Evolutionary conservation across 2,113 vertebrate species (phyloP).

Genomic region (Sturnus vulgaris): DNA sequence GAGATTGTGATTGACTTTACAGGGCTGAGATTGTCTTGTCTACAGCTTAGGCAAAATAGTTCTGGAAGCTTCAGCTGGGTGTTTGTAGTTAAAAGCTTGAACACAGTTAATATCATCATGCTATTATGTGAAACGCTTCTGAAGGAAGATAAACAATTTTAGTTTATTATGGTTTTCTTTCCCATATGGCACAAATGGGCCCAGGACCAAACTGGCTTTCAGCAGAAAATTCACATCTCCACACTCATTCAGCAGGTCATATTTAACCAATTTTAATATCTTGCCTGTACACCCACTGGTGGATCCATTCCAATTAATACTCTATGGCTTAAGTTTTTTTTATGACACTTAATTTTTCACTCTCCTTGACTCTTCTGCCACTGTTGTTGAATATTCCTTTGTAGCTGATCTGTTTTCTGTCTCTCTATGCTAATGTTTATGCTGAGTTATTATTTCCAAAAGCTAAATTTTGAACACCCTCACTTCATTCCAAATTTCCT

Average conservation of each 20-base stretch:
- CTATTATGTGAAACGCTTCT: not conserved
- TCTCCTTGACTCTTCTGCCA: not conserved
- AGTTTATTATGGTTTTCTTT: constrained; percentile 3
- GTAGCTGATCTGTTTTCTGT: not conserved
- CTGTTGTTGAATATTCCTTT: not conserved
- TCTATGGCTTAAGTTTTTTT: not conserved
- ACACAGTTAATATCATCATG: not conserved
- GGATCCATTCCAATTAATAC: not conserved
- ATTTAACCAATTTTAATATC: not conserved
- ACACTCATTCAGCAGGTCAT: not conserved
- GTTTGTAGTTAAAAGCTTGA: not conserved
- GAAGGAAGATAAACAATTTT: constrained; percentile 1
- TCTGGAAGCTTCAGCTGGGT: not conserved
- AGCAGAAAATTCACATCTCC: not conserved
- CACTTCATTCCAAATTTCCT: not conserved
- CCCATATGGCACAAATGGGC: not conserved
- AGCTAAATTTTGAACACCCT: not conserved
- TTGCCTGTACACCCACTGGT: not conserved
- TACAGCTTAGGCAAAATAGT: not conserved
- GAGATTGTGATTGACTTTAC: not conserved
- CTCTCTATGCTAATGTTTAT: not conserved
- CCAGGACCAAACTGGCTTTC: constrained; percentile 1
- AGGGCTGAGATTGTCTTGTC: not conserved
- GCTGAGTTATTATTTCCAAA: not conserved
- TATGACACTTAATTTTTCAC: not conserved